phyloP scores from a whole-genome alignment of 2,888 invertebrate species.

The Pachliopta kotzebuea region DNA sequence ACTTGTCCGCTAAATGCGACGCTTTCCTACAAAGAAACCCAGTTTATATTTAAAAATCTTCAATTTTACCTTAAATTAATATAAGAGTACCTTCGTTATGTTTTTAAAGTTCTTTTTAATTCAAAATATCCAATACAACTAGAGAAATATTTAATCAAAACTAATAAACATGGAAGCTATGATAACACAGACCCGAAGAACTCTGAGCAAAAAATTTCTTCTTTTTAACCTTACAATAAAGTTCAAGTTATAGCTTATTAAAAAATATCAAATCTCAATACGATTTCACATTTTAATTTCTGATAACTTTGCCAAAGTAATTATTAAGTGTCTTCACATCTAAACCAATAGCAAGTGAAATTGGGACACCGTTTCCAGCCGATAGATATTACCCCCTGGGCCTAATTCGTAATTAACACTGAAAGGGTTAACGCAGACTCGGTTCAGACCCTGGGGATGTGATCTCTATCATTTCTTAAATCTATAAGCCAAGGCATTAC shows the following conservation, averaged over 20 bases:
- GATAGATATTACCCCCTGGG: conserved; percentile 16
- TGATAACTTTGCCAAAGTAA: neutral
- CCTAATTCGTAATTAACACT: conserved; percentile 24
- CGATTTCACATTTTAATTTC: too few species aligned
- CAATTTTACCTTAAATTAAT: too few species aligned
- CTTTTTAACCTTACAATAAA: too few species aligned
- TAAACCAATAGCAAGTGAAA: conserved; percentile 3
- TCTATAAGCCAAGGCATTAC: conserved; percentile 4
- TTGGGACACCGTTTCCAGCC: neutral
- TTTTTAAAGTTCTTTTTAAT: neutral
- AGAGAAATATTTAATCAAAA: too few species aligned
- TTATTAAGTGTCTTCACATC: neutral
- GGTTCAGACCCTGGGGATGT: neutral
- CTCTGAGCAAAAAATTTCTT: too few species aligned
- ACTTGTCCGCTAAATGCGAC: neutral
- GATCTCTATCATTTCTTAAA: conserved; percentile 7
- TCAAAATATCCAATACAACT: too few species aligned
- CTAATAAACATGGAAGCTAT: too few species aligned
- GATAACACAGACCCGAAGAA: too few species aligned
- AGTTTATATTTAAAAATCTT: neutral
- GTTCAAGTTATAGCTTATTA: too few species aligned
- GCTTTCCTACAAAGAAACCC: conserved; percentile 5
- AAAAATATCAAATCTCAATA: too few species aligned
- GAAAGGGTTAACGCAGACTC: conserved; percentile 19
- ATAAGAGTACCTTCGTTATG: neutral